Conservation (phyloP, 2,113 vertebrate species). For the Thoracochromis brauschi region DNA sequence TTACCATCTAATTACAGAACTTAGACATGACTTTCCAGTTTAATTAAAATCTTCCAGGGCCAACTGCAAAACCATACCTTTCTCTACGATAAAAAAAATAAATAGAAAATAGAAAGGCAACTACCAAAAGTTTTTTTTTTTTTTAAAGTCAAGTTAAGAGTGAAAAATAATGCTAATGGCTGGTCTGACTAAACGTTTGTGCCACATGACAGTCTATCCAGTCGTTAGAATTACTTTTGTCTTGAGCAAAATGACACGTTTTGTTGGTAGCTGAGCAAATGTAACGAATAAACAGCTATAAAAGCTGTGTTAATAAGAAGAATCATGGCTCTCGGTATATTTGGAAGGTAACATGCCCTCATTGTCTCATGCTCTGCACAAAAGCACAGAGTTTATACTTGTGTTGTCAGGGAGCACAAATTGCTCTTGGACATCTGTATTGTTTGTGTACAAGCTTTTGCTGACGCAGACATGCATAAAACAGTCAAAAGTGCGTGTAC, state of each 20-base stretch:
- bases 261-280: background rate
- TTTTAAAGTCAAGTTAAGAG: fast-evolving
- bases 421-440: background rate
- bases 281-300: background rate
- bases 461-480: slow-evolving; percentile 17
- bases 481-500: background rate
- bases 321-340: background rate
- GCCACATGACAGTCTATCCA: fast-evolving
- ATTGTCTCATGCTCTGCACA: background rate
- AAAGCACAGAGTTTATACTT: background rate
- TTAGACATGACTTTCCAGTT: background rate
- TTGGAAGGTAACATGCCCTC: background rate
- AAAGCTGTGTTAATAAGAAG: background rate
- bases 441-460: slow-evolving; percentile 5
- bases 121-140: background rate
- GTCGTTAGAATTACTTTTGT: background rate
- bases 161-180: background rate
- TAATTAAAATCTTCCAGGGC: background rate
- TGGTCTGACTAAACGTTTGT: background rate
- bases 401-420: background rate
- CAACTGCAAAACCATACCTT: fast-evolving
- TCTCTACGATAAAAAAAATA: background rate
- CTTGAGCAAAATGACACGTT: fast-evolving
- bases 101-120: background rate
- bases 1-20: background rate